Evolutionary conservation across 2,888 invertebrate genomes (phyloP), one percentile per base, ranked within the genome.

Genomic region (Hypselothyrea guttata): DNA sequence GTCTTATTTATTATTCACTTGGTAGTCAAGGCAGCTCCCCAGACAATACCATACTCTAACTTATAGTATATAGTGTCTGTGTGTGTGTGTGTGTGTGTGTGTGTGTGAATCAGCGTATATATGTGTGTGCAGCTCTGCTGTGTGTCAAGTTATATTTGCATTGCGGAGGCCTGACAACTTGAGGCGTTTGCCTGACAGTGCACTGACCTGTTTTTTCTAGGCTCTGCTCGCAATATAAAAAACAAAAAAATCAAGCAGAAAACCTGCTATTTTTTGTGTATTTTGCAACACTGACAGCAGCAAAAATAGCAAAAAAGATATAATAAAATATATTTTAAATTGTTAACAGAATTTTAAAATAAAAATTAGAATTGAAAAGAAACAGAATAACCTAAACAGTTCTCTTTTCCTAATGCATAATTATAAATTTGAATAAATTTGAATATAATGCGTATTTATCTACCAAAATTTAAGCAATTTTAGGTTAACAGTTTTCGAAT

Each of bases 1-100:
- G 85, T 66, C 84, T 71, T 79, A 83, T 78, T 85, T 78, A 83
- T 78, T 85, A 78, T 78, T 83, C 81, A 78, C 63, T 78, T 38
- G 44, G 55, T 73, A 68, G 73, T 69, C 70, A 74, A 70, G 70
- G 62, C 69, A 57, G 16, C 27, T 9, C 27, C 3, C 27, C 38
- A 30, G 28, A n/a, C 30, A 13, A 28, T 7, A 28, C 11, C 7
- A 31, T 5, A 12, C 52, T 15, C n/a, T 47, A 30, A 40, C 27
- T 53, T 33, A 41, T 13, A n/a, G n/a, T n/a, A 38, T 5, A 37
- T 11, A 15, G 16, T 12, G n/a, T 34, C 27, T n/a, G 11, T 34
- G 15, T 31, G 27, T 41, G 31, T 46, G 12, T 40, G 35, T 33
- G 49, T 38, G 37, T 28, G 49, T 12, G 44, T n/a, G 11, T 34